phyloP scores from a whole-genome alignment of 2,113 vertebrate genomes.

The Mohoua ochrocephala region DNA sequence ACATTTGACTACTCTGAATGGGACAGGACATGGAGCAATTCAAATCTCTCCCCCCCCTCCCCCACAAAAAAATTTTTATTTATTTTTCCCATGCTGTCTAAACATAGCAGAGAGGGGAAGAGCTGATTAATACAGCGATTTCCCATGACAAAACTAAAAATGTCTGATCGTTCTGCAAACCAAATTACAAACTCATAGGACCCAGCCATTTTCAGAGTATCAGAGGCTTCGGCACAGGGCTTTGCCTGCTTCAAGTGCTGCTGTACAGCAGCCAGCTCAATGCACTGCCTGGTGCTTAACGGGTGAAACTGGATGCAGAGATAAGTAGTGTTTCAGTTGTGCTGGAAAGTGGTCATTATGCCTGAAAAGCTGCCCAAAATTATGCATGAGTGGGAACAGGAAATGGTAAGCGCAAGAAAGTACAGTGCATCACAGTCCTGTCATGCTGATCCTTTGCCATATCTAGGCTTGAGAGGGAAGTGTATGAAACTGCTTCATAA shows the following conservation, averaged over 20 bases:
- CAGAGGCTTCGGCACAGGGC: neutral
- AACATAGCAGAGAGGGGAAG: neutral
- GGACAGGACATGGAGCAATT: neutral
- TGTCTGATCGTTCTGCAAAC: accelerated
- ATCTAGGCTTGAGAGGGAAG: neutral
- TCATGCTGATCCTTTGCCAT: neutral
- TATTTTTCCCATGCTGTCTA: neutral
- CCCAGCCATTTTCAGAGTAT: neutral
- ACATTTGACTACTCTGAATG: neutral
- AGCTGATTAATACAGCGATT: neutral
- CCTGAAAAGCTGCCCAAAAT: slow-evolving; percentile 1
- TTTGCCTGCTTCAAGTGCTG: neutral
- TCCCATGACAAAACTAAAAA: neutral
- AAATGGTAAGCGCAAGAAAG: neutral
- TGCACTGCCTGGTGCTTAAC: neutral
- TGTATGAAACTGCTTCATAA: neutral
- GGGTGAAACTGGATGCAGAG: neutral
- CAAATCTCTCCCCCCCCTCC: neutral
- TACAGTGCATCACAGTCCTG: neutral
- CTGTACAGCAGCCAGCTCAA: neutral
- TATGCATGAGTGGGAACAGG: neutral
- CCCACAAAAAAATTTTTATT: neutral
- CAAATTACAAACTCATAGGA: neutral
- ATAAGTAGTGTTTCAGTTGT: neutral
- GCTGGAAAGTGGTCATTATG: neutral